These are phyloP conservation scores for Tineola bisselliella DNA, from an alignment of 2,888 invertebrate genomes.

Conservation along the genomic window DNA sequence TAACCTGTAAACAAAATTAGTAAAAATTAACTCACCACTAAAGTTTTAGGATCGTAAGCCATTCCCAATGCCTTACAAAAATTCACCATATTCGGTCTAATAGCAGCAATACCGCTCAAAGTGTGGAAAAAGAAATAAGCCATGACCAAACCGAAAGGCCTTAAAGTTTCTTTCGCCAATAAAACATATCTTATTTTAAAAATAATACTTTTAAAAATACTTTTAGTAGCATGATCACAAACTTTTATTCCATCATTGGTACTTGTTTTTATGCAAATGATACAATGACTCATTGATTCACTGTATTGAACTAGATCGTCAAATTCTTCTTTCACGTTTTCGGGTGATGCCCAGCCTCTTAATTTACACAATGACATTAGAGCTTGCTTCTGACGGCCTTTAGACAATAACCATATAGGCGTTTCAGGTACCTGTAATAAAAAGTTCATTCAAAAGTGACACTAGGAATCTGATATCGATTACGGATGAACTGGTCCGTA, in stretches of 20 bases:
- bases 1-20: too few species aligned
- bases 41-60: slow-evolving; percentile 48
- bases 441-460: too few species aligned
- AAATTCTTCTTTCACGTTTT: slow-evolving; percentile 61
- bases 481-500: neutral
- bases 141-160: slow-evolving; percentile 60
- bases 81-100: slow-evolving; percentile 68
- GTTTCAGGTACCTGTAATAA: slow-evolving; percentile 65
- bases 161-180: slow-evolving; percentile 58
- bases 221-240: slow-evolving; percentile 36
- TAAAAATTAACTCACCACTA: slow-evolving; percentile 52
- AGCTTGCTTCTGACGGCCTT: slow-evolving; percentile 64
- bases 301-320: slow-evolving; percentile 54
- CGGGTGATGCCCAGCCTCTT: slow-evolving; percentile 63
- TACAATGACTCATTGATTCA: slow-evolving; percentile 38
- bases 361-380: slow-evolving; percentile 61
- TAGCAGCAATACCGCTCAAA: slow-evolving; percentile 55
- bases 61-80: slow-evolving; percentile 57
- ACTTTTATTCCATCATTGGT: slow-evolving; percentile 20
- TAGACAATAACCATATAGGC: slow-evolving; percentile 68
- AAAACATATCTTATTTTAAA: slow-evolving; percentile 44
- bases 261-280: slow-evolving; percentile 40
- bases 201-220: slow-evolving; percentile 30
- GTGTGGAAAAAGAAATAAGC: slow-evolving; percentile 64
- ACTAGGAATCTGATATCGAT: neutral